Evolutionary conservation across 2,797 vertebrate genomes (phyloP).

Genomic region (Menidia menidia): DNA sequence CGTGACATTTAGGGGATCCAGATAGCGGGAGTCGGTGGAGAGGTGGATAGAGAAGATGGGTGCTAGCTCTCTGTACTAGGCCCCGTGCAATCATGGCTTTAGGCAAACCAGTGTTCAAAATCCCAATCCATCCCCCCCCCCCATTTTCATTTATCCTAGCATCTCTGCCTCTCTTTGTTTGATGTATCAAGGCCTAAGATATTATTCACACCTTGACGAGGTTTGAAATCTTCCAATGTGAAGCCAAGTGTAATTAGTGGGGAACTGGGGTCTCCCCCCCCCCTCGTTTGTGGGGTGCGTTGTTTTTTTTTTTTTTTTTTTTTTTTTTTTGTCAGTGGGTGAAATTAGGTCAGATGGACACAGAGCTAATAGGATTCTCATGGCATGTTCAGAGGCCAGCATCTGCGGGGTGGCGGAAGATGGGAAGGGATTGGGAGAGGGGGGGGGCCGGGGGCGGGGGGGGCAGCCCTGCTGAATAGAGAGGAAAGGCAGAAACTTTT

Average conservation of each 20-base stretch:
- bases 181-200: not conserved
- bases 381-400: constrained; percentile 57
- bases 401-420: constrained; percentile 40
- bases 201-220: constrained; percentile 10
- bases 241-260: constrained; percentile 22
- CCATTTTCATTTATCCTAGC: too few relatives aligned
- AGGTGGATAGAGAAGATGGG: not conserved
- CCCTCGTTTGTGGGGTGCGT: too few relatives aligned
- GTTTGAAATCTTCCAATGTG: constrained; percentile 49
- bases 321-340: constrained; percentile 6
- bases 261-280: constrained; percentile 14
- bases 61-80: too few relatives aligned
- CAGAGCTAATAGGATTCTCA: constrained; percentile 68
- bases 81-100: too few relatives aligned
- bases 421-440: not conserved
- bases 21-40: not conserved
- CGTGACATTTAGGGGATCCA: constrained; percentile 12
- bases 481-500: constrained; percentile 21
- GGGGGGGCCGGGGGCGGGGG: constrained; percentile 22
- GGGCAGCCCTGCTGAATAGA: not conserved
- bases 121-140: too few relatives aligned
- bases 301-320: too few relatives aligned
- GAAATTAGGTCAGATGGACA: constrained; percentile 54
- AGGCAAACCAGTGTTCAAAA: too few relatives aligned
- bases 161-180: not conserved